Percentiles rank a stretch among this genome's conserved stretches.
Evolutionary conservation across 2,888 invertebrate species (phyloP).

Genomic region (Tortricodes alternella): DNA sequence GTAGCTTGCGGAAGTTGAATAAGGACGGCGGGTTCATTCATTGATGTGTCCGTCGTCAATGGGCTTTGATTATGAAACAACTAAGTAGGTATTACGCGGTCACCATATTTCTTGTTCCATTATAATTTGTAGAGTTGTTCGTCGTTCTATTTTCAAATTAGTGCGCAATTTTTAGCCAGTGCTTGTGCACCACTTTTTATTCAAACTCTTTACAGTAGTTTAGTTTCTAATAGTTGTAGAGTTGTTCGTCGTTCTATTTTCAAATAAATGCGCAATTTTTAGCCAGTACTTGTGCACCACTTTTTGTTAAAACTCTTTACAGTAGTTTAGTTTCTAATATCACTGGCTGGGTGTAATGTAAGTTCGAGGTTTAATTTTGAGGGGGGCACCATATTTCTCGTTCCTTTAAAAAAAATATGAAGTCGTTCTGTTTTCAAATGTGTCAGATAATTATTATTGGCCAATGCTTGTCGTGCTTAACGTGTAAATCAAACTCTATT

Average conservation of each 20-base stretch:
- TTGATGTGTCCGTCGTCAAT: slow-evolving; percentile 65
- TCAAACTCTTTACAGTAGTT: not conserved
- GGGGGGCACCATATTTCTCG: too few relatives aligned
- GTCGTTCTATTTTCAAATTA: not conserved
- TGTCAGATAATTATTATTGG: too few relatives aligned
- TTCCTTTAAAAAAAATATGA: too few relatives aligned
- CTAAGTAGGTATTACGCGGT: slow-evolving; percentile 24
- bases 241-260: not conserved
- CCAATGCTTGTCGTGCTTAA: too few relatives aligned
- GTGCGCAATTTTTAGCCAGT: not conserved
- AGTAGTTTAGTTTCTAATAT: too few relatives aligned
- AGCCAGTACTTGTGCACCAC: not conserved
- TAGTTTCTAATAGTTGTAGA: too few relatives aligned
- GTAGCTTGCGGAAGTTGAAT: slow-evolving; percentile 61
- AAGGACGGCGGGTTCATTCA: slow-evolving; percentile 71
- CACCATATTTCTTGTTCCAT: slow-evolving; percentile 12
- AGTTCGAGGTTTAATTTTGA: too few relatives aligned
- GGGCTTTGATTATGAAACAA: slow-evolving; percentile 35
- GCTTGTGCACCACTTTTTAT: not conserved
- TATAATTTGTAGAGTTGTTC: not conserved
- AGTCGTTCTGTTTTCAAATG: too few relatives aligned
- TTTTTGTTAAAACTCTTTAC: not conserved
- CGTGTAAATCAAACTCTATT: too few relatives aligned
- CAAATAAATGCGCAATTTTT: not conserved
- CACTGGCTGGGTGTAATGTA: too few relatives aligned